A percentile compares a stretch with the other conserved stretches of the same genome.
phyloP scores from a whole-genome alignment of 2,797 vertebrate species.

The Artibeus jamaicensis region DNA sequence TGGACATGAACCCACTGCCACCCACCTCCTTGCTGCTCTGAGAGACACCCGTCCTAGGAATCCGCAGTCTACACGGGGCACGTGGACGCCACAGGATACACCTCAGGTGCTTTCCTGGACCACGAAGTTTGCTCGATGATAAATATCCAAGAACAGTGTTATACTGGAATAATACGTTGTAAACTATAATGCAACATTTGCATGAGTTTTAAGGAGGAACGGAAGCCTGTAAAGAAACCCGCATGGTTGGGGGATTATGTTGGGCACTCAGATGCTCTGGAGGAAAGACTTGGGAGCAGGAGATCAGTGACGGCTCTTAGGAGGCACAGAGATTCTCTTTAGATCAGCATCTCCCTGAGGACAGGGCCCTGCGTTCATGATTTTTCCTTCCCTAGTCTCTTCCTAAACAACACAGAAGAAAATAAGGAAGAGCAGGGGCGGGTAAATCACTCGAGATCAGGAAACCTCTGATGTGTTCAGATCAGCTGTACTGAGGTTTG shows the following conservation, averaged over 20 bases:
- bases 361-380: fast-evolving
- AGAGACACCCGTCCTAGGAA: neutral
- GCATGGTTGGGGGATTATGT: neutral
- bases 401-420: neutral
- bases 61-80: neutral
- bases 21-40: neutral
- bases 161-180: neutral
- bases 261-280: neutral
- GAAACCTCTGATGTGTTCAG: neutral
- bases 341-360: neutral
- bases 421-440: neutral
- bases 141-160: neutral
- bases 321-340: neutral
- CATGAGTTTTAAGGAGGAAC: neutral
- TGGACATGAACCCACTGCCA: neutral
- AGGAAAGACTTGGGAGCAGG: neutral
- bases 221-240: neutral
- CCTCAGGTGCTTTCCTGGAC: neutral
- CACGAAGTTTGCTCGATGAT: neutral
- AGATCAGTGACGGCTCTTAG: fast-evolving
- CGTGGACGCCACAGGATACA: neutral
- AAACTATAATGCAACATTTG: neutral
- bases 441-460: neutral
- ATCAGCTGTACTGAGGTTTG: neutral
- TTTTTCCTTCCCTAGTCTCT: neutral